Conservation (phyloP, 1,140 invertebrate genomes). For the Pectinophora gossypiella region DNA sequence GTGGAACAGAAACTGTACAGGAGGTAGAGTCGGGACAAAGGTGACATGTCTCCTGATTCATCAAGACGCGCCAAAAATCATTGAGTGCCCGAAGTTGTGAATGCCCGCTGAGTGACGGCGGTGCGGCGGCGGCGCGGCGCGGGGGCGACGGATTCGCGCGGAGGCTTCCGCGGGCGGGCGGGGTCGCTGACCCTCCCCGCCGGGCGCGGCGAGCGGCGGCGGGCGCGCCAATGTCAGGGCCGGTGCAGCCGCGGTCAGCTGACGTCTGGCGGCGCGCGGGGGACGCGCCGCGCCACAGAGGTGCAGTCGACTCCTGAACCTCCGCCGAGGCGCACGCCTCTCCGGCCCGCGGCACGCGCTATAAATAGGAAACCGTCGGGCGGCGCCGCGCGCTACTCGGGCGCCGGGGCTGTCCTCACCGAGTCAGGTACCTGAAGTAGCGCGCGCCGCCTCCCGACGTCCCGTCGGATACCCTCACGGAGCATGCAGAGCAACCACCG, state of each 20-base stretch:
- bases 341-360: constrained; percentile 30
- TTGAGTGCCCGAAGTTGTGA: constrained; percentile 38
- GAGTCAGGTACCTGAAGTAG: constrained; percentile 99
- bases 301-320: constrained; percentile 56
- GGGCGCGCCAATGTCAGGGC: constrained; percentile 70
- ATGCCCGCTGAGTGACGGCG: constrained; percentile 31
- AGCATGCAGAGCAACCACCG: constrained; percentile 38
- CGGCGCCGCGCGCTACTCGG: constrained; percentile 64
- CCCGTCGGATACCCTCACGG: constrained; percentile 6
- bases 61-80: too few relatives aligned
- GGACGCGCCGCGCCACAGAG: constrained; percentile 43
- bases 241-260: constrained; percentile 71
- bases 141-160: constrained; percentile 55
- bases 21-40: too few relatives aligned
- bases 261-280: constrained; percentile 70
- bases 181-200: constrained; percentile 52
- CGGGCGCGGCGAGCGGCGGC: constrained; percentile 35
- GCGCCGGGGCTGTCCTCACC: constrained; percentile 74
- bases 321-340: constrained; percentile 39
- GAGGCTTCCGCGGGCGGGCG: constrained; percentile 68
- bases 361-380: constrained; percentile 39
- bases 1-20: too few relatives aligned
- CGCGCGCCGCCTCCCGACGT: constrained; percentile 83
- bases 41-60: too few relatives aligned
- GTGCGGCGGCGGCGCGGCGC: constrained; percentile 14